Evolutionary conservation across 2,113 vertebrate genomes (phyloP), one percentile per base, ranked within the genome.

Genomic region (Asarcornis scutulata): DNA sequence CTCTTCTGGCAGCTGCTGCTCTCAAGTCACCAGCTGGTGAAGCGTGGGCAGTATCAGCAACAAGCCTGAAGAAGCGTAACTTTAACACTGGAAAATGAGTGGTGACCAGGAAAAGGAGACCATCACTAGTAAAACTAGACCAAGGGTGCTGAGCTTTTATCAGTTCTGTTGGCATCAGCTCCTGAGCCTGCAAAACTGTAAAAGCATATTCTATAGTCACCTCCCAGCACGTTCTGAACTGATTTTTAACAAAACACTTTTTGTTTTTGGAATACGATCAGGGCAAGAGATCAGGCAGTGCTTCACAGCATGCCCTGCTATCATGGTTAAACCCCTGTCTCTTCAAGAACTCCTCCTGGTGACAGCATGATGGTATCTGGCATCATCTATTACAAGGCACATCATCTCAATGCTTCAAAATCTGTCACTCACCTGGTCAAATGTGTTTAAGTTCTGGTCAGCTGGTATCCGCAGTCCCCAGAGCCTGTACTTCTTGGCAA

Each of bases 401-500:
- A n/a, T 38, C 55, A 74, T 23, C 40, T 83, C 83, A 93, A 56
- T 56, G 36, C 2, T 83, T 84, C 83, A 75, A 67, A 93, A 91
- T 86, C 66, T 75, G 11, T 76, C 44, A 89, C 96, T 97, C 95
- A 98, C 98, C 97, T 98, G 97, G 62, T 98, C 95, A 97, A 96
- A 98, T 64, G 82, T 81, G 46, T 88, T 97, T 66, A 98, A 96
- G 86, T 98, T 97, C 91, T 98, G 97, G 34, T 96, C 86, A 69
- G 82, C 69, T 95, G 97, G 75, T 85, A 98, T 86, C 64, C 97
- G 97, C 77, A 98, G 94, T 83, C 97, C 98, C 98, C 98, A 98
- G 40, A 98, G 98, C 58, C 84, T 97, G 59, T 98, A 98, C 86
- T 98, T 98, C 88, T 97, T 97, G 48, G 98, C 98, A 93, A 97